Percentiles rank a stretch among this genome's conserved stretches.
These are phyloP conservation scores for Nicator chloris DNA, from an alignment of 2,113 vertebrate genomes.

Conservation along the genomic window DNA sequence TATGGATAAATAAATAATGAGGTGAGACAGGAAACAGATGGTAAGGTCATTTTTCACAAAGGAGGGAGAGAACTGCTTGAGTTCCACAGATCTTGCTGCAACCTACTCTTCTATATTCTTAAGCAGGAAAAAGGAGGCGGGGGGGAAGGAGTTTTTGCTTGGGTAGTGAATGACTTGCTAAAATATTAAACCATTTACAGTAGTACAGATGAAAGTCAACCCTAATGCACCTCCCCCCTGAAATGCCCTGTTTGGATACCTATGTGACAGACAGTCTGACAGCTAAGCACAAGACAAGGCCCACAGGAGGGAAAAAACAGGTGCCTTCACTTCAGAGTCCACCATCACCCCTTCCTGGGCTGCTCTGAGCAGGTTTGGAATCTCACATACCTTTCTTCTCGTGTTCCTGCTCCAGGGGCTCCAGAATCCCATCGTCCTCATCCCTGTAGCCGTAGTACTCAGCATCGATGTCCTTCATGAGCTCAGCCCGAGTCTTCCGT, in stretches of 20 bases:
- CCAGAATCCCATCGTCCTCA: constrained; percentile 92
- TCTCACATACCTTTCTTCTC: constrained; percentile 82
- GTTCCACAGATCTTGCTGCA: neutral
- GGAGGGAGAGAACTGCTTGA: neutral
- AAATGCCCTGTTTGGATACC: neutral
- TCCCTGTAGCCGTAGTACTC: constrained; percentile 96
- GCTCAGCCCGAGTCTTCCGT: constrained; percentile 89
- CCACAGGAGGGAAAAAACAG: fast-evolving
- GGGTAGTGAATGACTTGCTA: neutral
- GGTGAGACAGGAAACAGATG: neutral
- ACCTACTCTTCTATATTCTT: neutral
- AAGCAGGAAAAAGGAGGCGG: neutral
- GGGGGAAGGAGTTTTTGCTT: neutral
- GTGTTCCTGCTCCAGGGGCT: constrained; percentile 88
- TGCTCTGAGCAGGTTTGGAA: neutral
- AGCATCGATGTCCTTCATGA: constrained; percentile 96
- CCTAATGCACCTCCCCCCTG: neutral
- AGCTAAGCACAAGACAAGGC: neutral
- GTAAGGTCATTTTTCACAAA: neutral
- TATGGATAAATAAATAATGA: neutral
- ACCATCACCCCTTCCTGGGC: neutral
- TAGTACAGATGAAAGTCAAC: neutral
- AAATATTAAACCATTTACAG: neutral
- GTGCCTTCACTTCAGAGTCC: neutral
- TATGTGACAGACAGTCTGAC: neutral